These are phyloP conservation scores for Chirona hameri DNA, from an alignment of 2,888 invertebrate genomes.

Conservation along the genomic window DNA sequence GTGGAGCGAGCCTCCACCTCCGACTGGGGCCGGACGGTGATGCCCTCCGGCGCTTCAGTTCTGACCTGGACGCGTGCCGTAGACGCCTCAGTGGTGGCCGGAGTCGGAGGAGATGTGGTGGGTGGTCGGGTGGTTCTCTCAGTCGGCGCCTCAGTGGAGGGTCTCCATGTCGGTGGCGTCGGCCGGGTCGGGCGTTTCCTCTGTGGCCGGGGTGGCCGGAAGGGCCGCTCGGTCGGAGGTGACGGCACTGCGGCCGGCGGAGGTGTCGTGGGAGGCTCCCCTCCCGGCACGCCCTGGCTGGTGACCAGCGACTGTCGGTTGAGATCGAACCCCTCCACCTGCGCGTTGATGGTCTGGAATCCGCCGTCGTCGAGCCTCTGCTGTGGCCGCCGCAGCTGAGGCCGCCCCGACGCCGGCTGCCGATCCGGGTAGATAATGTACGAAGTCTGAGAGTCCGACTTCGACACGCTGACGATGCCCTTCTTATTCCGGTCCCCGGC, in stretches of 20 bases:
- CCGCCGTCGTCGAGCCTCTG: not conserved
- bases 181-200: not conserved
- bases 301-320: conserved; percentile 2
- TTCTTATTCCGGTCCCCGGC: not conserved
- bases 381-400: not conserved
- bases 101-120: not conserved
- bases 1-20: not conserved
- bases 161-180: too few species aligned
- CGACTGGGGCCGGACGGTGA: not conserved
- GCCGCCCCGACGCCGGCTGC: not conserved
- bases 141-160: not conserved
- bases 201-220: not conserved
- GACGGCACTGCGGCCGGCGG: not conserved
- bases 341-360: not conserved
- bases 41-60: not conserved
- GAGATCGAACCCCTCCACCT: not conserved
- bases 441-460: not conserved
- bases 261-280: not conserved
- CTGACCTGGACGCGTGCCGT: not conserved
- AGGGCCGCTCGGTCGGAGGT: not conserved
- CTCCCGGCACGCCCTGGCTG: not conserved
- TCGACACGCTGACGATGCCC: not conserved
- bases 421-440: conserved; percentile 12
- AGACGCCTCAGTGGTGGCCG: not conserved
- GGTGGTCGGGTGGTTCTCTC: not conserved